Evolutionary conservation across 2,797 vertebrate species (phyloP).

Genomic region (Arrhamphus sclerolepis): DNA sequence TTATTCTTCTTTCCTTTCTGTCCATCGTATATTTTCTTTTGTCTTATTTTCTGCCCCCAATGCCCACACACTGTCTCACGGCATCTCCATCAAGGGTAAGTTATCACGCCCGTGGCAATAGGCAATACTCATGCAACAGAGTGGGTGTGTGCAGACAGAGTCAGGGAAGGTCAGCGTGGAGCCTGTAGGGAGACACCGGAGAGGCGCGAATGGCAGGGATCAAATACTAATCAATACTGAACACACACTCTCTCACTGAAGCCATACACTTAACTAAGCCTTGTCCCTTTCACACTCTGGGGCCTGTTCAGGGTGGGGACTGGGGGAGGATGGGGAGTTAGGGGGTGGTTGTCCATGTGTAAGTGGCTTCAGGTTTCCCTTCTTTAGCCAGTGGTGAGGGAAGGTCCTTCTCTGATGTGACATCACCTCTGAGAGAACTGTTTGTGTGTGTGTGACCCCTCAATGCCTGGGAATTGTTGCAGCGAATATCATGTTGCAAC

Average conservation of each 20-base stretch:
- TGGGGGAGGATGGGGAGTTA: too few relatives aligned
- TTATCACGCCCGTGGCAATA: conserved; percentile 49
- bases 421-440: conserved; percentile 47
- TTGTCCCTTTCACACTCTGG: conserved; percentile 61
- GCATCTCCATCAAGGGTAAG: conserved; percentile 61
- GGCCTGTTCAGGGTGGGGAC: conserved; percentile 11
- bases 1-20: conserved; percentile 45
- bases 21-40: conserved; percentile 27
- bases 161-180: conserved; percentile 68
- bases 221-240: conserved; percentile 78
- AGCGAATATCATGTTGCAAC: conserved; percentile 58
- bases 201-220: conserved; percentile 68
- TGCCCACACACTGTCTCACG: conserved; percentile 55
- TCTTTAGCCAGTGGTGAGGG: conserved; percentile 32
- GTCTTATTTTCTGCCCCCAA: conserved; percentile 33
- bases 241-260: conserved; percentile 45
- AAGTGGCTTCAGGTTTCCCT: conserved; percentile 55
- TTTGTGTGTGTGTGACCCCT: conserved; percentile 62
- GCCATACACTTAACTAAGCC: conserved; percentile 55
- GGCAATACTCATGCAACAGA: neutral
- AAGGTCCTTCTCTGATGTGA: conserved; percentile 45
- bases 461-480: conserved; percentile 72
- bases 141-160: conserved; percentile 34
- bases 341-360: neutral
- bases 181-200: conserved; percentile 61